Base-by-base conservation (phyloP, 2,888 invertebrate genomes). In the Phyllotreta striolata region DNA sequence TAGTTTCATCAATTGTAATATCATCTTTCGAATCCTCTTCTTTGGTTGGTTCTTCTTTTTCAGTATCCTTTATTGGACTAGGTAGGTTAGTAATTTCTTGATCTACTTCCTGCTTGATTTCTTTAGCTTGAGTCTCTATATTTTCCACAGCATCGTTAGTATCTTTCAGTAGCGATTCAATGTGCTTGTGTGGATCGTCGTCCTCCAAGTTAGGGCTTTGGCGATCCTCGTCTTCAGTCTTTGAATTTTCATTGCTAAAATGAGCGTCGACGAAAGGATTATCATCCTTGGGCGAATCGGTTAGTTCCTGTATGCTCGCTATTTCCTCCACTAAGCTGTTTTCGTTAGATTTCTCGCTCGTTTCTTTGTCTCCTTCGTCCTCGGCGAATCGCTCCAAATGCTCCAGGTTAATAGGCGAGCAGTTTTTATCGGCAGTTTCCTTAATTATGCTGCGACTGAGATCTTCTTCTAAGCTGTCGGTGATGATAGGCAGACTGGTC, bases 381-480 rank as follows among this genome's bases (percentile, higher is more conserved):
- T 24, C 24, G 4, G 24, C 24, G 24, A 24, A 66, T 34, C 63
- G 56, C 38, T 71, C 67, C 49, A 72, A 57, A 41, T 74, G 70
- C 14, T 71, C 72, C 56, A 75, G 54, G 62, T 71, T 75, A 9
- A 75, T 75, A 0, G 75, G 75, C 47, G 75, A 75, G 64, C 74
- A 74, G 62, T 75, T 75, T 64, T 75, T 75, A 64, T 75, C 75
- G 3, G 71, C 73, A 35, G 73, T 70, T 56, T 72, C 71, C 62
- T 64, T 68, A 49, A 63, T 67, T 12, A 69, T 58, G 40, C 43
- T 70, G 56, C 66, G 59, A 8, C 59, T 64, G 9, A 70, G 47
- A 34, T 66, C 60, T n/a, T 67, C 63, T 41, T 67, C 66, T 35
- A 67, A n/a, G n/a, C 66, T 54, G 7, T 66, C 67, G 8, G 57